Base-by-base conservation (phyloP, 2,797 vertebrate genomes). In the Neomorphus geoffroyi region DNA sequence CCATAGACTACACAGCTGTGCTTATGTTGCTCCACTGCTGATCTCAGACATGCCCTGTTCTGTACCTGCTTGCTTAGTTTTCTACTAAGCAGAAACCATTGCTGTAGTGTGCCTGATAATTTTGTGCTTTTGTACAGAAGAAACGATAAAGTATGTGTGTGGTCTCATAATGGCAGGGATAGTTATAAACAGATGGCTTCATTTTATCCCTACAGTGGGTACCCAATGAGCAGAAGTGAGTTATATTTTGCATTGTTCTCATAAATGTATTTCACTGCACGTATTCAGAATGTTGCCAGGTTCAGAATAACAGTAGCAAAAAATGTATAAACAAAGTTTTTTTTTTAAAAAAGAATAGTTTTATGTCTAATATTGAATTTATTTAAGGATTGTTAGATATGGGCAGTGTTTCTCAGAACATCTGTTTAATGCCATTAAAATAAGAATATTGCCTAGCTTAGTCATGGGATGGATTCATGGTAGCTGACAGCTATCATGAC, bases 91-190 rank as follows among this genome's bases (percentile, higher is more conserved):
- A 81, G 72, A 35, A 92, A 78, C 11, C 2, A 2, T 26, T 82
- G 61, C 92, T 97, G 97, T 64, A 80, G 45, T 1, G 0, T 45
- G 58, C 57, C 77, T 97, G 95, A 96, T 96, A 97, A 94, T 95
- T 67, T 53, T 80, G 61, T 86, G 37, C 74, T 61, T 67, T 75
- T 92, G 74, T 96, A 48, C 39, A 3, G 30, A 46, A 57, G 43
- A 93, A 90, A 73, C 28, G 60, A 50, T 70, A 30, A 85, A 77
- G 64, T 46, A 75, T 51, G 45, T 60, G 22, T 72, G 71, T 35
- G 62, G 41, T 91, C 79, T 93, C 88, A 33, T 8, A 7, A 56
- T 72, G 57, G 16, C 80, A 93, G 86, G 78, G 97, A 89, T 43
- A 70, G n/a, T 13, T 78, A 39, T 48, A 62, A 61, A 82, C 74